These are phyloP conservation scores for Drosophila lacicola DNA, from an alignment of 2,888 invertebrate genomes.

Conservation along the genomic window DNA sequence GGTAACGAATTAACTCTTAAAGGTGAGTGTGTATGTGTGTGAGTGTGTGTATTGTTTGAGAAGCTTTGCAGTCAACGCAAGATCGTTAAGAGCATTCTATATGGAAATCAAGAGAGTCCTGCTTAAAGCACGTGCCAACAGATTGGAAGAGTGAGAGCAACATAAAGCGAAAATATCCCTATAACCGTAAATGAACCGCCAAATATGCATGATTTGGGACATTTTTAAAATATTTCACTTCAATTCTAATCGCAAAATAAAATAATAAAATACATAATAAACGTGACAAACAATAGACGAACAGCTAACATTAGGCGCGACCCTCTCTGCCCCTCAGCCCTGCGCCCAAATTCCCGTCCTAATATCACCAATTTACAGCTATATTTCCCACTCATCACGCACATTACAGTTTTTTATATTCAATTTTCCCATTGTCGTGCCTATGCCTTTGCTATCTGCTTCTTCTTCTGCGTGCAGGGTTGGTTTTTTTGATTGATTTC, in stretches of 20 bases:
- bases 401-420: conserved; percentile 32
- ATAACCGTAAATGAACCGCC: no score
- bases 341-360: background rate
- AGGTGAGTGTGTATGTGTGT: background rate
- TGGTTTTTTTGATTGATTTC: conserved; percentile 67
- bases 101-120: background rate
- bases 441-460: conserved; percentile 1
- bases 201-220: no score
- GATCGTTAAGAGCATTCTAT: background rate
- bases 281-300: no score
- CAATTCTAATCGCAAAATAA: no score
- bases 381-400: conserved; percentile 33
- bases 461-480: conserved; percentile 36
- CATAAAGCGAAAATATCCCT: background rate
- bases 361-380: conserved; percentile 34
- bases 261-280: no score
- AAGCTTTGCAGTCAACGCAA: background rate
- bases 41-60: background rate
- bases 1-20: conserved; percentile 3
- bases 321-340: background rate
- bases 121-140: conserved; percentile 1
- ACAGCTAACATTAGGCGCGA: no score
- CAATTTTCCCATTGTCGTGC: conserved; percentile 24
- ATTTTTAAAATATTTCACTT: no score
- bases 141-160: background rate